Evolutionary conservation across 2,113 vertebrate species (phyloP).

Genomic region (Balaeniceps rex): DNA sequence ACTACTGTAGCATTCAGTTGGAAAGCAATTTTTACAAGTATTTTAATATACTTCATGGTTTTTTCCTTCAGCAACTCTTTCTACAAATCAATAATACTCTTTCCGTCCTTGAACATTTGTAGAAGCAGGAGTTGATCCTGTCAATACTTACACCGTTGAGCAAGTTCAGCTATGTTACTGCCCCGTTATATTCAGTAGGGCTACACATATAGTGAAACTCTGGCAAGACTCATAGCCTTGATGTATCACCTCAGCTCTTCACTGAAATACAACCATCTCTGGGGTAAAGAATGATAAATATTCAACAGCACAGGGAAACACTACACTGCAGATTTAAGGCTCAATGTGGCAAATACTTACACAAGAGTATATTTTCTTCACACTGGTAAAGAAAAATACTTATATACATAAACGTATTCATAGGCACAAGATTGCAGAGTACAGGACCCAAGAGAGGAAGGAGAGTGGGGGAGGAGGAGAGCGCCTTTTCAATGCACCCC

Average conservation of each 20-base stretch:
- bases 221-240: constrained; percentile 15
- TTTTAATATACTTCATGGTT: background rate
- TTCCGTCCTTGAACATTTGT: background rate
- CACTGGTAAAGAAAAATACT: constrained; percentile 38
- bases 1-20: background rate
- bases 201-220: background rate
- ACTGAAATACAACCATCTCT: constrained; percentile 32
- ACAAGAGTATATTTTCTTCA: constrained; percentile 36
- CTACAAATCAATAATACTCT: background rate
- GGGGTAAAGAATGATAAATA: constrained; percentile 40
- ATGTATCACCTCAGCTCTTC: constrained; percentile 35
- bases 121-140: background rate
- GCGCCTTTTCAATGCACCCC: background rate
- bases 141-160: background rate
- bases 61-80: background rate
- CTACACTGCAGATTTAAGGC: constrained; percentile 42
- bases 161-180: background rate
- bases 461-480: background rate
- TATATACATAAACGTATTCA: background rate
- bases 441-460: background rate
- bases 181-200: background rate
- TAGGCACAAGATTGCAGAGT: background rate
- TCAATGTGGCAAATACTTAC: constrained; percentile 48
- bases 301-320: constrained; percentile 31
- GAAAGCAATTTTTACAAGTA: background rate